Evolutionary conservation across 2,797 vertebrate genomes (phyloP).

Genomic region (Poliocrania exsul): DNA sequence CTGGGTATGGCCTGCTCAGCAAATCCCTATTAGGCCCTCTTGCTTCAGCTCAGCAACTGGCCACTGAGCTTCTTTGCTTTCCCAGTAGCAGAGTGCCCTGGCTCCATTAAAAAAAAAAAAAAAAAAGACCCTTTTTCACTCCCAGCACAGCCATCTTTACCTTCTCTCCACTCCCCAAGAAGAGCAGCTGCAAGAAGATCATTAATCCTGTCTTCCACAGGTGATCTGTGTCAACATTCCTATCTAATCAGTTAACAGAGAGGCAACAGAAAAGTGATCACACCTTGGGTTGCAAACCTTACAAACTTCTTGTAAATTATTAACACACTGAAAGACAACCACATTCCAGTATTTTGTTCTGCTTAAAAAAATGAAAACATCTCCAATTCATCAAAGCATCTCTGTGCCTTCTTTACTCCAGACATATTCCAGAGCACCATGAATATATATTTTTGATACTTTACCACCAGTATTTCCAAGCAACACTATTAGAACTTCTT

Average conservation of each 20-base stretch:
- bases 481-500: background rate
- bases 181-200: background rate
- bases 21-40: background rate
- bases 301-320: background rate
- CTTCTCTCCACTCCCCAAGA: background rate
- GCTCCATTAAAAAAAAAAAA: background rate
- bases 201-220: background rate
- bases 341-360: background rate
- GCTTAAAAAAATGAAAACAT: background rate
- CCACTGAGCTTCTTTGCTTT: background rate
- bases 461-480: background rate
- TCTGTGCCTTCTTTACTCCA: background rate
- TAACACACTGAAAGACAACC: background rate
- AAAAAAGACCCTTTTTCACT: background rate
- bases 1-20: background rate
- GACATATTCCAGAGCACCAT: background rate
- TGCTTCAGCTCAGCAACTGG: background rate
- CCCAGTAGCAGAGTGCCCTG: background rate
- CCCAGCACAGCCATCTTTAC: background rate
- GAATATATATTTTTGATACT: accelerated
- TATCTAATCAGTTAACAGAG: background rate
- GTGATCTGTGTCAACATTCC: background rate
- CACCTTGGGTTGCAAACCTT: background rate
- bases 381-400: background rate
- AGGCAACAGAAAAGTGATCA: background rate